A percentile compares a stretch with the other conserved stretches of the same genome.
These are phyloP conservation scores for Cheilosia grossa DNA, from an alignment of 2,888 invertebrate genomes.

Conservation along the genomic window DNA sequence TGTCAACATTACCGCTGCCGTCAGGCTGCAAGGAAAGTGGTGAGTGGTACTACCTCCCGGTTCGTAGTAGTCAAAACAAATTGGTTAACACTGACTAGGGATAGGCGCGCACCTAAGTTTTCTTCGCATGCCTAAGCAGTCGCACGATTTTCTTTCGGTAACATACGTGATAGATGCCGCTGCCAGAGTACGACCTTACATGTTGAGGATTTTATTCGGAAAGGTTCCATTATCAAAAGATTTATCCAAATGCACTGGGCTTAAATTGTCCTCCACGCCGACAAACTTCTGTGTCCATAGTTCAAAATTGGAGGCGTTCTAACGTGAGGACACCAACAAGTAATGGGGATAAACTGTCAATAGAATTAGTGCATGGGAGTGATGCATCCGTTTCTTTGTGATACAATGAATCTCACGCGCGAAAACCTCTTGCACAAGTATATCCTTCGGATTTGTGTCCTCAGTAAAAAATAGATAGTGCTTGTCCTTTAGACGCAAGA, in stretches of 20 bases:
- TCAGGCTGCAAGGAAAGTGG: not conserved
- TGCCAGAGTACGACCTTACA: slow-evolving; percentile 79
- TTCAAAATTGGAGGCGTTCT: slow-evolving; percentile 78
- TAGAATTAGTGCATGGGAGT: slow-evolving; percentile 1
- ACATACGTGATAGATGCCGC: slow-evolving; percentile 81
- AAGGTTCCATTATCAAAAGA: slow-evolving; percentile 80
- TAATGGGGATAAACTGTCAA: slow-evolving; percentile 81
- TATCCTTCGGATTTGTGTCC: slow-evolving; percentile 78
- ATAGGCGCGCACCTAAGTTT: too few relatives aligned
- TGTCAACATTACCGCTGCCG: slow-evolving; percentile 76
- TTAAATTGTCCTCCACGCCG: slow-evolving; percentile 80
- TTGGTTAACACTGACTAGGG: too few relatives aligned
- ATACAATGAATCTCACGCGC: slow-evolving; percentile 78
- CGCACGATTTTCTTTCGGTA: not conserved
- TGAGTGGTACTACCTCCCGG: too few relatives aligned
- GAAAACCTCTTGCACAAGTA: slow-evolving; percentile 78
- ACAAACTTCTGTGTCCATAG: slow-evolving; percentile 83
- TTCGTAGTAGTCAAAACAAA: too few relatives aligned
- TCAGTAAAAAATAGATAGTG: slow-evolving; percentile 80
- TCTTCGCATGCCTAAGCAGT: too few relatives aligned
- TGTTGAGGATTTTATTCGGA: slow-evolving; percentile 81
- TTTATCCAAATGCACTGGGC: slow-evolving; percentile 80
- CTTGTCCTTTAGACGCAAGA: slow-evolving; percentile 81
- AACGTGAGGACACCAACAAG: slow-evolving; percentile 79
- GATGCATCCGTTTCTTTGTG: slow-evolving; percentile 46